These are phyloP conservation scores for Drosophila littoralis DNA, from an alignment of 1,140 invertebrate genomes.

Conservation along the genomic window DNA sequence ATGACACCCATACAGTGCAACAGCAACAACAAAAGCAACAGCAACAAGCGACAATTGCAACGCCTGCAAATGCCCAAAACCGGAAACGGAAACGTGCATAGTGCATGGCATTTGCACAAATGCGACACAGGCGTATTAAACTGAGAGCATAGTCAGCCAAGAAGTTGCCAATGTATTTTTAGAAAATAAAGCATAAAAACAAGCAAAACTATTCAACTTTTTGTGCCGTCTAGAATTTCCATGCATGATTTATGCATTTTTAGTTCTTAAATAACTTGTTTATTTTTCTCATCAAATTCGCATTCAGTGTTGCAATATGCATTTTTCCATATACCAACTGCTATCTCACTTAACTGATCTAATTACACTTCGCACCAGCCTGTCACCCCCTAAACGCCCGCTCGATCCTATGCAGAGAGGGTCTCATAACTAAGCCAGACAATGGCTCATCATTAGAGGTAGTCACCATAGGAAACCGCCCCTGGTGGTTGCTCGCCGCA, in stretches of 20 bases:
- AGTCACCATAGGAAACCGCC: conserved; percentile 40
- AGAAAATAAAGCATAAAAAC: too few relatives aligned
- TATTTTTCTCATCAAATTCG: not conserved
- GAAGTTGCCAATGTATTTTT: conserved; percentile 9
- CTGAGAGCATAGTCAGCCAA: not conserved
- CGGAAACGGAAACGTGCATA: conserved; percentile 79
- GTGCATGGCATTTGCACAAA: conserved; percentile 80
- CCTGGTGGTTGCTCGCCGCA: conserved; percentile 56
- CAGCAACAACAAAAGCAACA: not conserved
- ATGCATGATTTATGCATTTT: too few relatives aligned
- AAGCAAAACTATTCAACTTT: too few relatives aligned
- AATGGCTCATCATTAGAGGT: conserved; percentile 71
- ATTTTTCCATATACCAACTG: not conserved
- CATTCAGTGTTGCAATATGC: too few relatives aligned
- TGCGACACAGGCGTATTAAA: conserved; percentile 37
- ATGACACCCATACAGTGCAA: conserved; percentile 46
- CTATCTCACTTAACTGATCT: conserved; percentile 13
- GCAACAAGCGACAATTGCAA: conserved; percentile 78
- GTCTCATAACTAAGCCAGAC: conserved; percentile 44
- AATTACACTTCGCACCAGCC: conserved; percentile 8
- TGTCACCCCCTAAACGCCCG: not conserved
- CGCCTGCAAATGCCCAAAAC: conserved; percentile 70
- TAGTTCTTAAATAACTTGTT: conserved; percentile 1
- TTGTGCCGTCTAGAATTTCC: too few relatives aligned
- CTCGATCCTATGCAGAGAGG: not conserved